phyloP scores from a whole-genome alignment of 1,140 invertebrate species.

The Ceratina japonica region DNA sequence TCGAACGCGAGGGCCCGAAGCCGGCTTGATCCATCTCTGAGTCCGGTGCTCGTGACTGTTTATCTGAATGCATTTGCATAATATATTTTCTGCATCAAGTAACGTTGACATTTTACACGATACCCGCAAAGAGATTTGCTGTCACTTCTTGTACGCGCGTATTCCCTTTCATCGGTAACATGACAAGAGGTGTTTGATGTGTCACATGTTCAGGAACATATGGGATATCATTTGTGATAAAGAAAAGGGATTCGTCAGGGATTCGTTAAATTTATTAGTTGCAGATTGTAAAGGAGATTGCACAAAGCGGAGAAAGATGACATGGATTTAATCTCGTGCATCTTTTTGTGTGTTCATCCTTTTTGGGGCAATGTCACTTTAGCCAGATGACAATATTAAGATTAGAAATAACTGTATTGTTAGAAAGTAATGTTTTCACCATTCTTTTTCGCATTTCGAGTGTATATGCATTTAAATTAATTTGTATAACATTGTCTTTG shows the following conservation, averaged over 20 bases:
- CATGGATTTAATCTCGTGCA: conserved; percentile 14
- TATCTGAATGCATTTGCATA: background rate
- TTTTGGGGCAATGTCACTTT: conserved; percentile 15
- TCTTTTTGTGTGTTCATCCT: background rate
- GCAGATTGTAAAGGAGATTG: background rate
- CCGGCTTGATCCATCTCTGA: no score
- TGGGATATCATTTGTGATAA: background rate
- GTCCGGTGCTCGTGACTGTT: background rate
- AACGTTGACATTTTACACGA: background rate
- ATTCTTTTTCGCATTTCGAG: background rate
- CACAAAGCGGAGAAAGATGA: conserved; percentile 1
- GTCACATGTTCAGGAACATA: background rate
- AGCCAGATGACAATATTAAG: conserved; percentile 50
- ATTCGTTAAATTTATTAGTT: conserved; percentile 9
- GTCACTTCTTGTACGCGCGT: background rate
- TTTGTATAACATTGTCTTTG: background rate
- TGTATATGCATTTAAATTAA: background rate
- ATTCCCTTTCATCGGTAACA: background rate
- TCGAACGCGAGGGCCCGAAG: no score
- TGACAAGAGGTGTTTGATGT: background rate
- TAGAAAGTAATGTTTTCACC: background rate
- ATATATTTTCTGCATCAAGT: background rate
- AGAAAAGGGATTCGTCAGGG: background rate
- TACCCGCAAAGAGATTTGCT: background rate
- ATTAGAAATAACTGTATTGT: conserved; percentile 14